Conservation (phyloP, 2,888 invertebrate genomes). For the Pseudococcus longispinus region DNA sequence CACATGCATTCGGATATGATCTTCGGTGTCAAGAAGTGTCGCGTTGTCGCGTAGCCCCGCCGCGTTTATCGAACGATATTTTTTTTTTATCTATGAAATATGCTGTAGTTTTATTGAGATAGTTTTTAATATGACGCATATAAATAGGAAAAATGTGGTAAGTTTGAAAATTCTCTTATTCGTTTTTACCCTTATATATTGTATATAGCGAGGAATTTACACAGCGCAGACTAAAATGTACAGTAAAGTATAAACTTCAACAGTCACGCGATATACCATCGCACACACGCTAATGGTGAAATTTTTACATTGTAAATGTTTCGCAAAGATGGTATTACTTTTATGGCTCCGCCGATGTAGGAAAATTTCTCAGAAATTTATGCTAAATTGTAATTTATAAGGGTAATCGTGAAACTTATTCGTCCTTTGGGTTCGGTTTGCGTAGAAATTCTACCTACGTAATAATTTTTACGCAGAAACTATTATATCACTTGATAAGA, state of each 20-base stretch:
- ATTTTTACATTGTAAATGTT: neutral
- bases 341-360: neutral
- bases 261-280: slow-evolving; percentile 9
- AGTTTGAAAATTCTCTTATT: slow-evolving; percentile 30
- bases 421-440: neutral
- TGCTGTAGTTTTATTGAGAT: slow-evolving; percentile 20
- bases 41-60: neutral
- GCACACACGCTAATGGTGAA: neutral
- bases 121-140: slow-evolving; percentile 1
- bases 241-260: neutral
- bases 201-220: neutral
- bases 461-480: neutral
- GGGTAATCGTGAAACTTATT: neutral
- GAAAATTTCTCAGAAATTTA: slow-evolving; percentile 13
- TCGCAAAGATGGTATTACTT: neutral
- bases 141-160: slow-evolving; percentile 41
- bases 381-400: neutral
- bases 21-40: slow-evolving; percentile 29
- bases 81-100: neutral
- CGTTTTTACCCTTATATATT: neutral
- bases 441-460: neutral
- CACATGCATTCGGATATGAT: slow-evolving; percentile 14
- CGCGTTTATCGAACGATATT: neutral
- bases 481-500: neutral
- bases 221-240: neutral